Conservation (phyloP, 2,113 vertebrate genomes). For the Herpailurus yagouaroundi region DNA sequence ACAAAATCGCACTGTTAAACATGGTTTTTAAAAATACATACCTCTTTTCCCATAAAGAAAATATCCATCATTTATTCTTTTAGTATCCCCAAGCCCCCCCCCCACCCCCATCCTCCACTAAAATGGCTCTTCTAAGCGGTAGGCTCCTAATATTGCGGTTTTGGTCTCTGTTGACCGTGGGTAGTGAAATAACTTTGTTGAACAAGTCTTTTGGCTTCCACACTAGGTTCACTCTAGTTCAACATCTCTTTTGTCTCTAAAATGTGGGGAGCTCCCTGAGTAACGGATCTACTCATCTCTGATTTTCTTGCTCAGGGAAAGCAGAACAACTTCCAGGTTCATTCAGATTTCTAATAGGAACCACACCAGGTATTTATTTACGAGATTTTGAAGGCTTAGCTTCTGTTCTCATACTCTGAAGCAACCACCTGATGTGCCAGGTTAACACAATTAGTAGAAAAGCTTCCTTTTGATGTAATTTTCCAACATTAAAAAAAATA, state of each 20-base stretch:
- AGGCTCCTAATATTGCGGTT: background rate
- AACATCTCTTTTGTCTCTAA: background rate
- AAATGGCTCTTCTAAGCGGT: background rate
- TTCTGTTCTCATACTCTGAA: background rate
- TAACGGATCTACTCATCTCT: background rate
- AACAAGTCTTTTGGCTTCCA: background rate
- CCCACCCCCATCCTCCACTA: background rate
- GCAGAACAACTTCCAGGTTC: background rate
- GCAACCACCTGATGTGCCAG: background rate
- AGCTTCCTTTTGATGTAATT: background rate
- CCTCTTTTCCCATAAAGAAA: background rate
- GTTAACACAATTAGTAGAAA: background rate
- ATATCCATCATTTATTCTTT: background rate
- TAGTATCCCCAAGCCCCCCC: accelerated
- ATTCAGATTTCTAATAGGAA: background rate
- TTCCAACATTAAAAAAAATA: background rate
- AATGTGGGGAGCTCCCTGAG: background rate
- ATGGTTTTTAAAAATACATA: background rate
- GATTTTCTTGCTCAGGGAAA: background rate
- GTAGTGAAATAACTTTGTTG: background rate
- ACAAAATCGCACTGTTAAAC: background rate
- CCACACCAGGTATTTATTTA: background rate
- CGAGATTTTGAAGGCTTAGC: background rate
- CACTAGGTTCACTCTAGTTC: background rate
- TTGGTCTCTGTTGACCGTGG: background rate